A percentile compares a stretch with the other conserved stretches of the same genome.
phyloP scores from a whole-genome alignment of 2,113 vertebrate genomes.

The Lamprologus callipterus region DNA sequence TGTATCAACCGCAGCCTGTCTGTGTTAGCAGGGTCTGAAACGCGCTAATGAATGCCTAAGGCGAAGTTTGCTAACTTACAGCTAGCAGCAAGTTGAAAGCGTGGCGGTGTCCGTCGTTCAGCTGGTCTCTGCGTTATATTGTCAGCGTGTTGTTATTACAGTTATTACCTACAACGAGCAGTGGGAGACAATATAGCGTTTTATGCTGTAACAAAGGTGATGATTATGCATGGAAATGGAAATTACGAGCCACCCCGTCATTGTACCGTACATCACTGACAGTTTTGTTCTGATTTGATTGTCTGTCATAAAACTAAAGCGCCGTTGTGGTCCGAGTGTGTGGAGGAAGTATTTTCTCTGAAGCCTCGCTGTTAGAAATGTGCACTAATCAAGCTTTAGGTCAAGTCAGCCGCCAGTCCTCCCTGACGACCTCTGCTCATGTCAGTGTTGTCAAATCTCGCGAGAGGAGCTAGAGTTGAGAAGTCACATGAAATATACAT shows the following conservation, averaged over 20 bases:
- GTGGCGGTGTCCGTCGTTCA: neutral
- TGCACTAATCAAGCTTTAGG: neutral
- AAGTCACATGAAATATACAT: neutral
- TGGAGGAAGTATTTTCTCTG: neutral
- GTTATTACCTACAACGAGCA: neutral
- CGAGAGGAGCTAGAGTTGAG: neutral
- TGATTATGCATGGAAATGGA: accelerated
- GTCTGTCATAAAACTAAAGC: neutral
- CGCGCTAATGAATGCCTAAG: neutral
- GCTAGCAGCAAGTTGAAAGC: neutral
- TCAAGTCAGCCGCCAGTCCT: neutral
- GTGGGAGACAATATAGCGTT: neutral
- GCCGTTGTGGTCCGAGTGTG: accelerated
- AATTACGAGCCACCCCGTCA: accelerated
- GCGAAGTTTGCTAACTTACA: neutral
- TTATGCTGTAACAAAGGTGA: neutral
- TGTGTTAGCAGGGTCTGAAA: neutral
- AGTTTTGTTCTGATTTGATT: neutral
- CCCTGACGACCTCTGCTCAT: neutral
- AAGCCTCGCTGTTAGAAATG: neutral
- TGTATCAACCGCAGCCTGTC: neutral
- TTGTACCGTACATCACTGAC: neutral
- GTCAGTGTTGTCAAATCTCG: neutral
- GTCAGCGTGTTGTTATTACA: neutral
- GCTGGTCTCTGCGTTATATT: neutral